Base-by-base conservation (phyloP, 2,888 invertebrate species). In the Euplagia quadripunctaria region DNA sequence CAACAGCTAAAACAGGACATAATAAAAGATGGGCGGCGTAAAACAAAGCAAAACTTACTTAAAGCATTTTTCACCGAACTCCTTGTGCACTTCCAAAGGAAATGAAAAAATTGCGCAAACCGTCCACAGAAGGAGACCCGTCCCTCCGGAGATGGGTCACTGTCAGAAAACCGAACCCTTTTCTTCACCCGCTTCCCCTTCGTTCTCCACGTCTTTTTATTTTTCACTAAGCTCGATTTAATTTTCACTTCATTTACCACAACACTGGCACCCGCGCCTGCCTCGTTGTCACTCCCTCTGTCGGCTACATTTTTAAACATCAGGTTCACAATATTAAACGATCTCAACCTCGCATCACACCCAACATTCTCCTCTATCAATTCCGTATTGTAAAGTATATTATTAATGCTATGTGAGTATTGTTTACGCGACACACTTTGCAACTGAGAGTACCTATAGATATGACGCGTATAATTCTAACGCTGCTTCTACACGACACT, bases 131-230 rank as follows among this genome's bases (percentile, higher is more conserved):
- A 81, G 69, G 93, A 87, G 78, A 84, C 81, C 79, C 78, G 87
- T 46, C 41, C 42, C 67, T 64, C 51, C 79, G 89, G 89, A 72
- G 77, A 80, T 78, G 87, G 87, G 70, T 91, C 91, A 55, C 81
- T 83, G 84, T 94, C 94, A 79, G 86, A 88, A 82, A 95, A 95
- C 83, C 91, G 89, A 83, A 95, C 94, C 88, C 89, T 91, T 91
- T 95, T 94, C 91, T 93, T 94, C 64, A 64, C 65, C 75, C 81
- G 81, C 78, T 85, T 87, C 75, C 86, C 81, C 84, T 86, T 75
- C 83, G 85, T 86, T 87, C 89, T 90, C 73, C 86, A 86, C 72
- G 86, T 71, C 77, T 83, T 90, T 89, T 90, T 92, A 79, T 84
- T 89, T 87, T 89, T 91, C 83, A 88, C 88, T 85, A 93, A 90